These are phyloP conservation scores for Pomacea canaliculata DNA, from an alignment of 2,888 invertebrate species.

Conservation along the genomic window DNA sequence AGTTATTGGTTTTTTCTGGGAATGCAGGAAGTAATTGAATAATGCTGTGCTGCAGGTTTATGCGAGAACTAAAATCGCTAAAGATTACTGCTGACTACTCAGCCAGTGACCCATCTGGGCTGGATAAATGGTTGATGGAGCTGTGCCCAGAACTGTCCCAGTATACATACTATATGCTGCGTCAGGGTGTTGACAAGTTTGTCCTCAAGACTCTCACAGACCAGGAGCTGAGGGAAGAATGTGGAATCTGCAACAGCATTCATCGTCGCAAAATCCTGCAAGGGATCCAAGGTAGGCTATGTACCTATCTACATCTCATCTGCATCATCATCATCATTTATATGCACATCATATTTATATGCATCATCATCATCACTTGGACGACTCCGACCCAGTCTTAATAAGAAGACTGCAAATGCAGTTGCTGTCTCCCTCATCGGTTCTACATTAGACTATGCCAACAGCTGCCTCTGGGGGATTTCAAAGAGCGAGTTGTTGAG, in stretches of 20 bases:
- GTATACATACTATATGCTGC: conserved; percentile 96
- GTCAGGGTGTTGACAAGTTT: conserved; percentile 93
- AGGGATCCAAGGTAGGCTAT: conserved; percentile 79
- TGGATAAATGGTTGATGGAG: conserved; percentile 77
- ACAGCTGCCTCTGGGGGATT: too few species aligned
- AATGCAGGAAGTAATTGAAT: too few species aligned
- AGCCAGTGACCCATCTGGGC: conserved; percentile 89
- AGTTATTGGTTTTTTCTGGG: too few species aligned
- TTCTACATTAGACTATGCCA: too few species aligned
- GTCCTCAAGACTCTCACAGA: conserved; percentile 87
- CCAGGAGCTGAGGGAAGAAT: conserved; percentile 91
- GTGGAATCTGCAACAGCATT: conserved; percentile 93
- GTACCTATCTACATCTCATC: too few species aligned
- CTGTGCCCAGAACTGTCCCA: conserved; percentile 92
- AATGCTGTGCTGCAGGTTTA: conserved; percentile 75
- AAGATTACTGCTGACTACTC: conserved; percentile 97
- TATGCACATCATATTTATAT: too few species aligned
- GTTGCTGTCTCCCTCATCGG: too few species aligned
- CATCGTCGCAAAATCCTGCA: conserved; percentile 92
- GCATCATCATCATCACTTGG: too few species aligned
- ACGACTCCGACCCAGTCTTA: too few species aligned
- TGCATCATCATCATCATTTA: too few species aligned
- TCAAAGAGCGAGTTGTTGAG: too few species aligned
- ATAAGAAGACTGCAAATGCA: too few species aligned
- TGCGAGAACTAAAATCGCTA: conserved; percentile 89